Evolutionary conservation across 1,140 invertebrate genomes (phyloP).

Genomic region (Scaptodrosophila lebanonensis): DNA sequence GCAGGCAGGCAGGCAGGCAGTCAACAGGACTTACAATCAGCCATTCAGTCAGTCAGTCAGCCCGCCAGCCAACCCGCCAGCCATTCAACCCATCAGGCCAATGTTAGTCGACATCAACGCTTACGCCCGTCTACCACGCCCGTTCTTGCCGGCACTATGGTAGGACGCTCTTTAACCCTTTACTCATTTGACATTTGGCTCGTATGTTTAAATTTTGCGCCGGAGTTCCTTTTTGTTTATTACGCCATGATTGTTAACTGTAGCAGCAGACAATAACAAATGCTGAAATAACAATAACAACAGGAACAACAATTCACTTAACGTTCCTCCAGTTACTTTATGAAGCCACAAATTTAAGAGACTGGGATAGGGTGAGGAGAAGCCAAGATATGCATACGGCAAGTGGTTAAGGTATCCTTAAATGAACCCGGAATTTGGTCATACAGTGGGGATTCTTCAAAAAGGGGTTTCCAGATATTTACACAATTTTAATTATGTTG

Average conservation of each 20-base stretch:
- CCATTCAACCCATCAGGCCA: too few relatives aligned
- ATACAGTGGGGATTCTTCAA: too few relatives aligned
- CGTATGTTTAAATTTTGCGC: background rate
- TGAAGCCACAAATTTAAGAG: background rate
- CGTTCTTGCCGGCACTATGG: background rate
- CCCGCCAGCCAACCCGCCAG: too few relatives aligned
- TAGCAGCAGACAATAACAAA: constrained; percentile 38
- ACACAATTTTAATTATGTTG: too few relatives aligned
- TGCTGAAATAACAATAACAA: constrained; percentile 30
- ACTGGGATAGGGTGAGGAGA: too few relatives aligned
- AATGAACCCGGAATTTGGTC: too few relatives aligned
- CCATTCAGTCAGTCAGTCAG: too few relatives aligned
- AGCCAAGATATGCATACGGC: too few relatives aligned
- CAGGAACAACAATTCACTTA: constrained; percentile 40
- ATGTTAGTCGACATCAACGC: too few relatives aligned
- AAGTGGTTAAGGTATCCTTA: too few relatives aligned
- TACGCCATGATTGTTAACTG: constrained; percentile 56
- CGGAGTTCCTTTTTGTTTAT: constrained; percentile 57
- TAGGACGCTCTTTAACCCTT: background rate
- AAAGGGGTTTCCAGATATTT: too few relatives aligned
- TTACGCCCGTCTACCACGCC: too few relatives aligned
- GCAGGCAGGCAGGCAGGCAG: constrained; percentile 2
- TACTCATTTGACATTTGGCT: constrained; percentile 1
- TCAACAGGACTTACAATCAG: background rate
- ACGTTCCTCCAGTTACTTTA: constrained; percentile 3